Evolutionary conservation across 2,113 vertebrate genomes (phyloP).

Genomic region (Phalacrocorax aristotelis): DNA sequence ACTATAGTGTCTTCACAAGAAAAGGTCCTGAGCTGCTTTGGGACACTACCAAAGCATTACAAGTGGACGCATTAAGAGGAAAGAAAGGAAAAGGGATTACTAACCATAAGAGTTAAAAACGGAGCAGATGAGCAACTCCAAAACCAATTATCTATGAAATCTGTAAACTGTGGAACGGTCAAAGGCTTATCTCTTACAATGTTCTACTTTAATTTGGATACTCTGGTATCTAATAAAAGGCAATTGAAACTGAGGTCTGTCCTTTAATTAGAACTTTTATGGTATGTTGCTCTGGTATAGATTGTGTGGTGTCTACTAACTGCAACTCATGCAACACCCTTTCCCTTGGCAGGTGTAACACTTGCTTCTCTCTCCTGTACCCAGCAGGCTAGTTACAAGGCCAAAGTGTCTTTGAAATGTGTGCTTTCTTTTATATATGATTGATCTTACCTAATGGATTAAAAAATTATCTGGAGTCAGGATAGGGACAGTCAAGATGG

Average conservation of each 20-base stretch:
- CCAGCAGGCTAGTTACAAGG: not conserved
- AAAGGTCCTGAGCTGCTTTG: not conserved
- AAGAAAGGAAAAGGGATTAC: not conserved
- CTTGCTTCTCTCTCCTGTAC: not conserved
- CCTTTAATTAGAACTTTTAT: not conserved
- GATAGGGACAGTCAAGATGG: not conserved
- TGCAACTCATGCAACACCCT: not conserved
- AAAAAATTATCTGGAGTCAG: not conserved
- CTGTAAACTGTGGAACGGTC: not conserved
- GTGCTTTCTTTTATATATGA: not conserved
- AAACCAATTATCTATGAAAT: not conserved
- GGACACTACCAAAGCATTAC: not conserved
- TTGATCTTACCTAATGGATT: not conserved
- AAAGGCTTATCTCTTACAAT: not conserved
- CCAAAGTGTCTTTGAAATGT: not conserved
- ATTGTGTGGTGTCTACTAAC: not conserved
- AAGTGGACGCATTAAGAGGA: not conserved
- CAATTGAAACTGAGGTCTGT: not conserved
- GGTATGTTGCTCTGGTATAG: not conserved
- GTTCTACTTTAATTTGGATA: not conserved
- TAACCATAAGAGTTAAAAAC: not conserved
- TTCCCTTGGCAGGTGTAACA: not conserved
- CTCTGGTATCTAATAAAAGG: not conserved
- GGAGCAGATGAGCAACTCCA: not conserved
- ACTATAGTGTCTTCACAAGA: not conserved